Evolutionary conservation across 2,888 invertebrate genomes (phyloP).

Genomic region (Trichacis sp.): DNA sequence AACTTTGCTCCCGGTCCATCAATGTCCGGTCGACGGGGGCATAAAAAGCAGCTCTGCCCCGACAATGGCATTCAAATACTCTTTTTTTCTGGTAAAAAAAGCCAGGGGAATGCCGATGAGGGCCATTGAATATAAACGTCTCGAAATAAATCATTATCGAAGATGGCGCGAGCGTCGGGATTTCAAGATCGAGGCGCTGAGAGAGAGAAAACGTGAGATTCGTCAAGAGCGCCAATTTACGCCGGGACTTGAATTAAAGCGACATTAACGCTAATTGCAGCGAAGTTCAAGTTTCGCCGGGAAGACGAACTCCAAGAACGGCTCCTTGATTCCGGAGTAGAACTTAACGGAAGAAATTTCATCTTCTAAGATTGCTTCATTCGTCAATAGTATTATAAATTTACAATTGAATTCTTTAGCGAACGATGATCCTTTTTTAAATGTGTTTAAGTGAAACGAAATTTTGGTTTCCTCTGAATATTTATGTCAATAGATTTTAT

Average conservation of each 20-base stretch:
- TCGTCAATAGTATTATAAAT: too few relatives aligned
- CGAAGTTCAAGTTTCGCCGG: conserved; percentile 37
- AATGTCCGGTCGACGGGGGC: conserved; percentile 21
- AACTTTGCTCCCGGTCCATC: conserved; percentile 25
- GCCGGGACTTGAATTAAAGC: conserved; percentile 40
- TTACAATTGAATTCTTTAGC: too few relatives aligned
- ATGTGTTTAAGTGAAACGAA: too few relatives aligned
- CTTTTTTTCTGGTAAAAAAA: neutral
- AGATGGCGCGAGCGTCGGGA: neutral
- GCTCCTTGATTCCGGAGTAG: conserved; percentile 11
- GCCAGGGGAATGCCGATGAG: neutral
- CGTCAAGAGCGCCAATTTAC: conserved; percentile 42
- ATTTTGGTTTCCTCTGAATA: too few relatives aligned
- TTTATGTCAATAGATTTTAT: too few relatives aligned
- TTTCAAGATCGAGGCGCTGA: neutral
- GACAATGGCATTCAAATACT: conserved; percentile 21
- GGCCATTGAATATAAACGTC: conserved; percentile 5
- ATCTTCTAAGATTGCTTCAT: conserved; percentile 18
- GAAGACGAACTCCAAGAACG: conserved; percentile 20
- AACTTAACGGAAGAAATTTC: conserved; percentile 23
- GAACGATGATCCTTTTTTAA: too few relatives aligned
- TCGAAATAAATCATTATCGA: conserved; percentile 3
- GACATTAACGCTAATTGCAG: conserved; percentile 44
- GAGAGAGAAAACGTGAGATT: conserved; percentile 29
- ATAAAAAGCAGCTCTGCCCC: conserved; percentile 16